Percentiles rank a stretch among this genome's conserved stretches.
These are phyloP conservation scores for Peromyscus californicus DNA, from an alignment of 2,113 vertebrate species.

Conservation along the genomic window DNA sequence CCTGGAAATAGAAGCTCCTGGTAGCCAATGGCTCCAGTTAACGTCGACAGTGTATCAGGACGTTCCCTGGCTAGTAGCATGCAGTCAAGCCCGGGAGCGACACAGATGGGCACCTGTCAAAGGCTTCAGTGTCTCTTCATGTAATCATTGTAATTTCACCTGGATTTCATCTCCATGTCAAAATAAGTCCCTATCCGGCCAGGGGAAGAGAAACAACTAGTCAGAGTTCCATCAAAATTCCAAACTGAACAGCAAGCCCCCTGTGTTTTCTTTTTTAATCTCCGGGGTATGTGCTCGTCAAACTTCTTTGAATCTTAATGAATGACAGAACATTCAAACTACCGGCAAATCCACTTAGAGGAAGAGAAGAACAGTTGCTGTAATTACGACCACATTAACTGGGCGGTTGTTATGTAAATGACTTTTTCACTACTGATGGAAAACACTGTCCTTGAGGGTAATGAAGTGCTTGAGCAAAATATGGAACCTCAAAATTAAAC, in stretches of 20 bases:
- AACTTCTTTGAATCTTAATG: conserved; percentile 53
- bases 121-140: conserved; percentile 25
- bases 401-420: conserved; percentile 25
- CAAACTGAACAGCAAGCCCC: neutral
- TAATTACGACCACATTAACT: conserved; percentile 59
- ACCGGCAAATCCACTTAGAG: conserved; percentile 39
- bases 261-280: neutral
- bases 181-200: neutral
- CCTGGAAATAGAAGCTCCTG: conserved; percentile 13
- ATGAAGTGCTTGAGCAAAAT: conserved; percentile 59
- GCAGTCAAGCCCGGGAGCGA: conserved; percentile 6
- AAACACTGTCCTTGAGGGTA: conserved; percentile 44
- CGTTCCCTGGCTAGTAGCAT: neutral
- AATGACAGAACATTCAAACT: conserved; percentile 33
- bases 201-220: conserved; percentile 23
- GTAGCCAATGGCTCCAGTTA: neutral
- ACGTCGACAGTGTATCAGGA: neutral
- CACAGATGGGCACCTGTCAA: neutral
- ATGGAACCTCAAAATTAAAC: conserved; percentile 63
- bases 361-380: conserved; percentile 14
- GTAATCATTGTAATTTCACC: conserved; percentile 46
- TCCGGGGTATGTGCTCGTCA: neutral
- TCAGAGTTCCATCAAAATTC: conserved; percentile 33
- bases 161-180: conserved; percentile 59
- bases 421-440: conserved; percentile 35